Conservation (phyloP, 1,140 invertebrate genomes). For the Platyura marginata region DNA sequence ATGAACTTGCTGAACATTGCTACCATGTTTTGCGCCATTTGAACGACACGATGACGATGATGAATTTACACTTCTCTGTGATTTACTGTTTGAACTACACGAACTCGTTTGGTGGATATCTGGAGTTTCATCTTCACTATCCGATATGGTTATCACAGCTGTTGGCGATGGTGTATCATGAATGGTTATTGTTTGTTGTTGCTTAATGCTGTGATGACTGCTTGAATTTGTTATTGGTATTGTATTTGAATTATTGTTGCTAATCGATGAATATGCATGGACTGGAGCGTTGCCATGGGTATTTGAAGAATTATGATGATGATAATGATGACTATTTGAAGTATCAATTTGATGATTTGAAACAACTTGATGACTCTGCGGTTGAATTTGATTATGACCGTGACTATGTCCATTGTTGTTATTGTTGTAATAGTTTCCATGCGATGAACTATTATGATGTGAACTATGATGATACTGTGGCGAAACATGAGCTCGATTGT, state of each 20-base stretch:
- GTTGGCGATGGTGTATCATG: slow-evolving; percentile 83
- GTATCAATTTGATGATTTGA: background rate
- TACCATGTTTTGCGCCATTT: background rate
- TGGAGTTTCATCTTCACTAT: slow-evolving; percentile 76
- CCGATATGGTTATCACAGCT: slow-evolving; percentile 91
- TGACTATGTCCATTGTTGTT: background rate
- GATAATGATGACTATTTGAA: background rate
- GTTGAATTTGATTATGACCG: background rate
- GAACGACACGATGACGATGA: slow-evolving; percentile 3
- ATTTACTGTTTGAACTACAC: slow-evolving; percentile 3
- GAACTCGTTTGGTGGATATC: slow-evolving; percentile 9
- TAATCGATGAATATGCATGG: background rate
- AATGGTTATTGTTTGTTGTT: slow-evolving; percentile 57
- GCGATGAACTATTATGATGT: background rate
- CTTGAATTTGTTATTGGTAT: slow-evolving; percentile 15
- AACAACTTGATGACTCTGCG: background rate
- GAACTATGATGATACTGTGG: slow-evolving; percentile 15
- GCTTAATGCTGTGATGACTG: slow-evolving; percentile 7
- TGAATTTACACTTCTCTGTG: background rate
- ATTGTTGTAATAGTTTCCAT: background rate
- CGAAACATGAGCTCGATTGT: slow-evolving; percentile 26
- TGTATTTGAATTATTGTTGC: background rate
- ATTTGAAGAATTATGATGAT: background rate
- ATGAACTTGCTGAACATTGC: slow-evolving; percentile 3
- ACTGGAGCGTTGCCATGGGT: background rate